phyloP scores from a whole-genome alignment of 92 coral and sea anemone genomes.

The Micromussa lordhowensis region DNA sequence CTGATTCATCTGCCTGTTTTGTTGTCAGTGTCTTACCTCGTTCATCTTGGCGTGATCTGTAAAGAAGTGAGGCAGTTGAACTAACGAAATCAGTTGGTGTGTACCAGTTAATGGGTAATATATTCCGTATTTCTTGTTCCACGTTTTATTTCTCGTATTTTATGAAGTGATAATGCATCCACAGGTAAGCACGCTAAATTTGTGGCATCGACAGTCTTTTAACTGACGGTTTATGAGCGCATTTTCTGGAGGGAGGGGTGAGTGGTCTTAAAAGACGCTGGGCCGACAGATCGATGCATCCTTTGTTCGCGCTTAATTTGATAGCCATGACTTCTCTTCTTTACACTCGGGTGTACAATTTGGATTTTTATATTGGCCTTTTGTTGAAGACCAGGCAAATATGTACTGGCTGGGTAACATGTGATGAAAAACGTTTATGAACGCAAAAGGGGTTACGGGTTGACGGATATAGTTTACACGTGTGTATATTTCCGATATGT shows the following conservation, averaged over 20 bases:
- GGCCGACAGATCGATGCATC: neutral
- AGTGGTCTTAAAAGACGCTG: neutral
- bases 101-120: neutral
- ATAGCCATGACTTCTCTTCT: neutral
- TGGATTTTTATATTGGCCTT: neutral
- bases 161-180: slow-evolving; percentile 5
- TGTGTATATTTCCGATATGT: neutral
- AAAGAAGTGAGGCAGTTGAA: neutral
- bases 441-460: neutral
- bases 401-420: neutral
- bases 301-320: no score
- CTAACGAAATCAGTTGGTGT: neutral
- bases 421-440: no score
- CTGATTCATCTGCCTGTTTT: neutral
- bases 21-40: neutral
- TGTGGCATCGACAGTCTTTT: neutral
- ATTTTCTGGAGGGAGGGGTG: neutral
- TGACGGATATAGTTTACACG: neutral
- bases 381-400: neutral
- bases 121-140: neutral
- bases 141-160: neutral
- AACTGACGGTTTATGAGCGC: neutral
- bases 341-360: neutral
- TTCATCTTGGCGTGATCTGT: neutral
- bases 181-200: neutral